Base-by-base conservation (phyloP, 2,888 invertebrate species). In the Lasioglossum calceatum region DNA sequence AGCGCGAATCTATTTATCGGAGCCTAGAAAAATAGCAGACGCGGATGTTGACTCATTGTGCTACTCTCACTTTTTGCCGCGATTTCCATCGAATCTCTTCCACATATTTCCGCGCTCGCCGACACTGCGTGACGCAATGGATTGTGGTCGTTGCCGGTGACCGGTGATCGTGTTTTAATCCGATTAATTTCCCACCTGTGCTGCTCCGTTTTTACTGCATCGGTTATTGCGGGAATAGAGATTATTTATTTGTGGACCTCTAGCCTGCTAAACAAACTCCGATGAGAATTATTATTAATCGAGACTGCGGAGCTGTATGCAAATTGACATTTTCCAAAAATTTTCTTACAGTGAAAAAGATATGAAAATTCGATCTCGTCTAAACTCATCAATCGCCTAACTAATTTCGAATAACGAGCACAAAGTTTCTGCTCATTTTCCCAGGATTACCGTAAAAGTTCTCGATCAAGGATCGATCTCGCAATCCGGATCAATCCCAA, bases 21-120 rank as follows among this genome's bases (percentile, higher is more conserved):
- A 79, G 77, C 54, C 77, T 84, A 83, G 87, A 72, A 81, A 70
- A 70, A 70, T 74, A 73, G 44, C 58, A 79, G 74, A 81, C 81
- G 61, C 87, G 87, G 87, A 87, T 86, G 87, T 87, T 87, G 87
- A 87, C 81, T 87, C 87, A 87, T 72, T 79, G 64, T 64, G 79
- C 82, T 64, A 80, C 87, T 87, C 87, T 87, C 87, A 87, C 87
- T 87, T 87, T 70, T 87, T 87, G 81, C 79, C 79, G 79, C 81
- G 71, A 87, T 87, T 87, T 84, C 71, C 87, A 87, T 87, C 79
- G 70, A 71, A 87, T 82, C 87, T 85, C 77, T 75, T 81, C 72
- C 54, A 44, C 76, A 75, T 79, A 82, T 80, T 86, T 64, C 50
- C 74, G 54, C 73, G 50, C 61, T 32, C 64, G 47, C 64, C 44